Evolutionary conservation across 1,140 invertebrate species (phyloP).

Genomic region (Bombus balteatus): DNA sequence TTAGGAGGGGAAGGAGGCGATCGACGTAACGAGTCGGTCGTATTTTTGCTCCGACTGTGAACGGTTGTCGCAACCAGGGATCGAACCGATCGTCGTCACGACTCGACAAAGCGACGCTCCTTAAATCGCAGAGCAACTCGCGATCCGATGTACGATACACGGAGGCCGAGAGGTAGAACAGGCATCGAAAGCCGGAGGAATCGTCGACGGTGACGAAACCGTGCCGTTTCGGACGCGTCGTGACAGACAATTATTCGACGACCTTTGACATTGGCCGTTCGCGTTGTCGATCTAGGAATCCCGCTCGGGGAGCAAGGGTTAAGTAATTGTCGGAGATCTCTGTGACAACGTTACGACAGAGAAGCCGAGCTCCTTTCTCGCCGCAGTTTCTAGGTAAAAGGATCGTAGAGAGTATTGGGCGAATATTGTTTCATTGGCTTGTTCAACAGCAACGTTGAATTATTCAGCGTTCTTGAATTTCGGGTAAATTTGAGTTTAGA

Average conservation of each 20-base stretch:
- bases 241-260: slow-evolving; percentile 57
- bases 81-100: slow-evolving; percentile 61
- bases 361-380: neutral
- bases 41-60: slow-evolving; percentile 34
- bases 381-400: neutral
- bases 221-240: slow-evolving; percentile 53
- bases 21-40: neutral
- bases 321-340: slow-evolving; percentile 26
- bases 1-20: neutral
- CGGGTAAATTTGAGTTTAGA: neutral
- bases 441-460: neutral
- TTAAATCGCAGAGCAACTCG: slow-evolving; percentile 39
- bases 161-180: neutral
- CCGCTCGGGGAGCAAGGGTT: slow-evolving; percentile 3
- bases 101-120: slow-evolving; percentile 54
- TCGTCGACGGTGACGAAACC: slow-evolving; percentile 62
- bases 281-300: slow-evolving; percentile 24
- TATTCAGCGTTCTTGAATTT: neutral
- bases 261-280: slow-evolving; percentile 53
- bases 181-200: slow-evolving; percentile 49
- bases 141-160: slow-evolving; percentile 25
- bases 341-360: slow-evolving; percentile 5
- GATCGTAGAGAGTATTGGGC: neutral
- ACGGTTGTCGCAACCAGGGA: slow-evolving; percentile 52
- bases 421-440: neutral